Evolutionary conservation across 2,113 vertebrate species (phyloP), one percentile per base, ranked within the genome.

Genomic region (Myxocyprinus asiaticus): DNA sequence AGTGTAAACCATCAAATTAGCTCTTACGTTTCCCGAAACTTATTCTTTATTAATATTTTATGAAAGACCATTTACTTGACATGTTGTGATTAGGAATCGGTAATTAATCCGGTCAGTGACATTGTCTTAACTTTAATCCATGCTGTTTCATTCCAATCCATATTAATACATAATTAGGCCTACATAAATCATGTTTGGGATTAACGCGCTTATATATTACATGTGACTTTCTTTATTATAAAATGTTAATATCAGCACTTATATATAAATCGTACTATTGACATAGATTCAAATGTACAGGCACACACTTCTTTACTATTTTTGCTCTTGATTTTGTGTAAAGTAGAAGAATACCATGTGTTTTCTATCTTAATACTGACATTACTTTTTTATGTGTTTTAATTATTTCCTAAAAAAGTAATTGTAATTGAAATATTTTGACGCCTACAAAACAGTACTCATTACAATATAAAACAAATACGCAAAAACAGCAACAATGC

Each of bases 1-100:
- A 81, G 22, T 33, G 87, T 90, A 91, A 92, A 92, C 91, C 89
- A 90, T 86, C 87, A 87, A 65, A 64, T 47, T 14, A 44, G 17
- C 58, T 63, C 62, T 11, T 66, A 70, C 45, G 12, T 22, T 69
- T 78, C 4, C 70, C 43, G 14, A 61, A 61, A 44, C 22, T 73
- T 48, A 62, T 47, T n/a, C 58, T 74, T 63, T 50, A 74, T 74
- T 51, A 74, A 63, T 63, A 63, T 0, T 74, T 74, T 4, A 63
- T 74, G 58, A 62, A 63, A 48, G 45, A 74, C 50, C 43, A 5
- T 59, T 59, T 47, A 22, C n/a, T 47, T 73, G 70, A 61, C 70
- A 61, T 22, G 58, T 9, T 63, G 15, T 74, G 72, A 63, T 74
- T 74, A 15, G 50, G n/a, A 73, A 44, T 73, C 22, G 1, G 45